These are phyloP conservation scores for Shinisaurus crocodilurus DNA, from an alignment of 2,113 vertebrate genomes.

Conservation along the genomic window DNA sequence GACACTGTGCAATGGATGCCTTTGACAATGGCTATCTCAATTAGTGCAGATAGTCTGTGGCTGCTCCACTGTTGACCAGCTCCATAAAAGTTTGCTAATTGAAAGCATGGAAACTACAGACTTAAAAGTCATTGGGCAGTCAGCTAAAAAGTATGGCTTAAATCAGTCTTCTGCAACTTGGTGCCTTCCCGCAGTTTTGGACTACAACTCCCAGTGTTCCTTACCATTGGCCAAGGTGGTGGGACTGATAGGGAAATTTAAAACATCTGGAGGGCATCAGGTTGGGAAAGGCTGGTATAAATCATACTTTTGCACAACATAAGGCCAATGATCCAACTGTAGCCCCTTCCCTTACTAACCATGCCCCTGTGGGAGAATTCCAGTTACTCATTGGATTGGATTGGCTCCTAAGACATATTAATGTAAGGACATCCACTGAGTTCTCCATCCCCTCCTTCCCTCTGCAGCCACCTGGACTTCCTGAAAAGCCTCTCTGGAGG, in stretches of 20 bases:
- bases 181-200: no score
- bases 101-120: background rate
- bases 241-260: no score
- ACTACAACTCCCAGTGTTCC: no score
- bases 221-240: no score
- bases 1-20: background rate
- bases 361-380: no score
- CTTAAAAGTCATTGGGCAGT: background rate
- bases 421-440: background rate
- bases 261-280: no score
- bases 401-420: background rate
- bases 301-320: background rate
- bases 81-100: background rate
- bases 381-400: background rate
- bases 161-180: background rate
- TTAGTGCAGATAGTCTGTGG: background rate
- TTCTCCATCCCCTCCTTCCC: background rate
- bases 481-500: background rate
- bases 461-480: background rate
- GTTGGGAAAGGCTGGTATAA: background rate
- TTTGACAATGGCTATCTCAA: no score
- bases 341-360: background rate
- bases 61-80: background rate
- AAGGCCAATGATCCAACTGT: background rate
- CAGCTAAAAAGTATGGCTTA: background rate